Conservation (phyloP, 2,797 vertebrate genomes). For the Hippocampus kuda region DNA sequence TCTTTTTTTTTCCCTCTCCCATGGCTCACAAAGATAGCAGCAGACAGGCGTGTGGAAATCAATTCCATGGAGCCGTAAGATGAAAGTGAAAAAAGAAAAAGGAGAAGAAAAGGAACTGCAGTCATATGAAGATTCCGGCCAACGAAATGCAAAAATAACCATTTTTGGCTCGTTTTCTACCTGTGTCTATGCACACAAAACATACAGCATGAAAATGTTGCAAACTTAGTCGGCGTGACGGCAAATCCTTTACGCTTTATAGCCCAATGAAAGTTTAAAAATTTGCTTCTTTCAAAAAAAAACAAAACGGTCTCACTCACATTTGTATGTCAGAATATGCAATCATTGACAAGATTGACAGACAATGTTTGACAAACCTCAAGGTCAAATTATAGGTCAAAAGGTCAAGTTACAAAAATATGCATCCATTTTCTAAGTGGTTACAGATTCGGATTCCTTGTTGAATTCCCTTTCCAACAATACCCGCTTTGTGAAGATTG, state of each 20-base stretch:
- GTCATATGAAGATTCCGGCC: slow-evolving; percentile 43
- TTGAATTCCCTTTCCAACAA: too few species aligned
- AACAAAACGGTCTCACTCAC: too few species aligned
- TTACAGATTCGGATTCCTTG: too few species aligned
- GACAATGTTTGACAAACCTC: too few species aligned
- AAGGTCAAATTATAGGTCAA: too few species aligned
- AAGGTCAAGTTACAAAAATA: too few species aligned
- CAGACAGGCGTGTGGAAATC: slow-evolving; percentile 60
- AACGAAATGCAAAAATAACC: slow-evolving; percentile 57
- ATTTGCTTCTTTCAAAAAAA: neutral
- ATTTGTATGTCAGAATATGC: too few species aligned
- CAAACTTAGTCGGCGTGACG: slow-evolving; percentile 12
- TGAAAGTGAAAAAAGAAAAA: slow-evolving; percentile 55
- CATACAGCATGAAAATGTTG: neutral
- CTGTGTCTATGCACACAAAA: slow-evolving; percentile 27
- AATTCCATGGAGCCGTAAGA: slow-evolving; percentile 62
- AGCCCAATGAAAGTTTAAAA: neutral
- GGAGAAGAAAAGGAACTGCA: slow-evolving; percentile 25
- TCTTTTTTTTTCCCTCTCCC: slow-evolving; percentile 36
- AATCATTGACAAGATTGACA: too few species aligned
- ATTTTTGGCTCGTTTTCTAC: slow-evolving; percentile 37
- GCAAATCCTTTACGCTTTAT: neutral
- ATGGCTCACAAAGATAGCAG: slow-evolving; percentile 64
- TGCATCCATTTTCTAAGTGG: too few species aligned
- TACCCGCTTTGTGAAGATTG: too few species aligned